Base-by-base conservation (phyloP, 1,140 invertebrate species). In the Atta texana region DNA sequence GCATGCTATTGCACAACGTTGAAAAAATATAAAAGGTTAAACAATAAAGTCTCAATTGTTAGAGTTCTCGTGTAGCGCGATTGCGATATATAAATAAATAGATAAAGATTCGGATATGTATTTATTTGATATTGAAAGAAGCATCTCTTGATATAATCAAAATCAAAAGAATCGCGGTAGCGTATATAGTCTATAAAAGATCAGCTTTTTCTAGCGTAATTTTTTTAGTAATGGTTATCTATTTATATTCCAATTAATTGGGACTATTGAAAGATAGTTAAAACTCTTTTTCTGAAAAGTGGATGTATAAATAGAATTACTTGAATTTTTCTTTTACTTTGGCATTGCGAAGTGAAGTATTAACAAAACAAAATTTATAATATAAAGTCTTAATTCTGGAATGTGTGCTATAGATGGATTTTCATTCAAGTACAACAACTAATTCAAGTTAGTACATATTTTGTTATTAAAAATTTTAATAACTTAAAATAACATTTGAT, bases 51-150 rank as follows among this genome's bases (percentile, higher is more conserved):
- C n/a, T 49, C 66, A 72, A 44, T 44, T 71, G 66, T 44, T n/a
- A 53, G n/a, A 81, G 16, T 21, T 81, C 68, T 57, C 64, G 34
- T 28, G 55, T 72, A 71, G 12, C 39, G 39, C 31, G n/a, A 80
- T 81, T 72, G 64, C 34, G 66, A 81, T 72, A 31, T 31, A 31
- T 31, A 49, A 69, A 81, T 81, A 81, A 81, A 81, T 81, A 72
- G 39, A 57, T 34, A 34, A 24, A 12, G 31, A 1, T 34, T 86
- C 28, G 31, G 24, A 69, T 49, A 49, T 61, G 16, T 44, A 7
- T 21, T 61, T 69, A 55, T 69, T 81, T 55, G 7, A 24, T 34
- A 3, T 63, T 14, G 12, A 6, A 16, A 8, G n/a, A 57, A 34
- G n/a, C n/a, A 57, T 75, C 3, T 39, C 6, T 59, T 39, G 10